Evolutionary conservation across 1,140 invertebrate species (phyloP).

Genomic region (Panagrolaimus sp.): DNA sequence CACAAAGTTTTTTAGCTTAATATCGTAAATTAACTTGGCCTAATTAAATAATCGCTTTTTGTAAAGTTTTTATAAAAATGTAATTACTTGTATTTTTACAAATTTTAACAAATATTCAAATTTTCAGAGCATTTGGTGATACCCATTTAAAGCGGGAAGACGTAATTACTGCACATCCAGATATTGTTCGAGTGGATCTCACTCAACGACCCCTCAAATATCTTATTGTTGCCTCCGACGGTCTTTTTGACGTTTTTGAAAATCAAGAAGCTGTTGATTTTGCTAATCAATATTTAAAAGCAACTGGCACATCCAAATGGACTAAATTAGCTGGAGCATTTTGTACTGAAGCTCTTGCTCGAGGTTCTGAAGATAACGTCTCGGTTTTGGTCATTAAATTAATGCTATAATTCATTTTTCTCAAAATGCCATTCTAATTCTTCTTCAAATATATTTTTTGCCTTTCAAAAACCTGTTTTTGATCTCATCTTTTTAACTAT

Average conservation of each 20-base stretch:
- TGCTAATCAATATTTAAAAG: conserved; percentile 68
- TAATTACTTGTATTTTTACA: no score
- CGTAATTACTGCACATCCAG: conserved; percentile 86
- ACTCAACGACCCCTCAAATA: conserved; percentile 72
- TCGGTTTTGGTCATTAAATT: conserved; percentile 86
- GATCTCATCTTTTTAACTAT: no score
- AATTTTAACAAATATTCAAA: conserved; percentile 44
- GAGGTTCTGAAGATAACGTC: conserved; percentile 72
- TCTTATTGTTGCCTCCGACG: conserved; percentile 84
- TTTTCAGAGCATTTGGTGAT: conserved; percentile 69
- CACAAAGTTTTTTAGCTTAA: no score
- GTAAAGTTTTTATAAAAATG: no score
- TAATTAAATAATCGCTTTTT: no score
- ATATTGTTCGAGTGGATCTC: conserved; percentile 83
- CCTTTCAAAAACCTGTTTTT: no score
- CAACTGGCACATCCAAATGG: conserved; percentile 68
- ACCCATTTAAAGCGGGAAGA: conserved; percentile 88
- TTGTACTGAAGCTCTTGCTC: not conserved
- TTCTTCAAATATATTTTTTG: no score
- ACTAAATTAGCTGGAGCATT: conserved; percentile 57
- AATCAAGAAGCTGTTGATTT: conserved; percentile 88
- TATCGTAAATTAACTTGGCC: no score
- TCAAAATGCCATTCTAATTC: no score
- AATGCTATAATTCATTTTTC: conserved; percentile 36
- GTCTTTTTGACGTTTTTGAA: conserved; percentile 86